phyloP scores from a whole-genome alignment of 2,113 vertebrate genomes.

The Pleuronectes platessa region DNA sequence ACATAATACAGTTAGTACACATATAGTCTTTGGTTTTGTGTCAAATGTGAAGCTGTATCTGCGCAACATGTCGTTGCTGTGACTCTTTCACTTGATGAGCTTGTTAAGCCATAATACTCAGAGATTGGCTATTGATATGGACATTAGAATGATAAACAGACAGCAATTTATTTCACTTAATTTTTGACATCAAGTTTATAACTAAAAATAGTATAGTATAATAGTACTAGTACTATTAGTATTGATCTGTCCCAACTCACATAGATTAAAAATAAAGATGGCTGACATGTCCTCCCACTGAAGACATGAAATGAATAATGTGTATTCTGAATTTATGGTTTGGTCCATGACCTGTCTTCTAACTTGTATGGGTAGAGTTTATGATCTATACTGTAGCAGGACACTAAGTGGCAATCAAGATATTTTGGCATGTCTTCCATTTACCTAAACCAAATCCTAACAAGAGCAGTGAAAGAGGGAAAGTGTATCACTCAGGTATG shows the following conservation, averaged over 20 bases:
- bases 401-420: background rate
- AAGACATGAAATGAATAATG: too few relatives aligned
- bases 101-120: background rate
- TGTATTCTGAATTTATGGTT: too few relatives aligned
- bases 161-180: background rate
- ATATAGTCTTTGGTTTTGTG: conserved; percentile 2
- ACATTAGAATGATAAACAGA: background rate
- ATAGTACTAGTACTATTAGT: too few relatives aligned
- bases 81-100: conserved; percentile 1
- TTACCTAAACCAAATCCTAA: too few relatives aligned
- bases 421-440: too few relatives aligned
- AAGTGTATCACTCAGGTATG: background rate
- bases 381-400: too few relatives aligned
- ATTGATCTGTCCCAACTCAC: too few relatives aligned
- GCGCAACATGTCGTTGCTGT: background rate
- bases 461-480: background rate
- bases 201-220: background rate
- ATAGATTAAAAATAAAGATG: too few relatives aligned
- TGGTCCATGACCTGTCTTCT: too few relatives aligned
- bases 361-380: too few relatives aligned
- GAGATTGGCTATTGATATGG: background rate
- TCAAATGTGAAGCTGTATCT: conserved; percentile 12
- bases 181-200: background rate
- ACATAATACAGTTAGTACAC: background rate
- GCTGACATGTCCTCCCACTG: too few relatives aligned